A percentile compares a stretch with the other conserved stretches of the same genome.
These are phyloP conservation scores for Embidobia sp. DNA, from an alignment of 2,888 invertebrate species.

Conservation along the genomic window DNA sequence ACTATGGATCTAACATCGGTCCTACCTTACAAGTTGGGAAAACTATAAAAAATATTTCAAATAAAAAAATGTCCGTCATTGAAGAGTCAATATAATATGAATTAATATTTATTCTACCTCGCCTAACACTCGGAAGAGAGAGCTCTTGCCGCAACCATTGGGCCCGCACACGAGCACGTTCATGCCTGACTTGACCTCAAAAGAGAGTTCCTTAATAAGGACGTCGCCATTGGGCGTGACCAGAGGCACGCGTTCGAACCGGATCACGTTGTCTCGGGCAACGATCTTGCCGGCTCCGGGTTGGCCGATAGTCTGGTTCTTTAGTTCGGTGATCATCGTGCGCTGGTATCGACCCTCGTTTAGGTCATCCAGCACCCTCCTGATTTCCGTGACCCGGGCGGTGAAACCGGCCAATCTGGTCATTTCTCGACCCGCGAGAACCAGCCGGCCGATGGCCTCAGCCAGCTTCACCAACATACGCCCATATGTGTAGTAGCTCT, in stretches of 20 bases:
- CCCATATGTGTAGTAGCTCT: constrained; percentile 95
- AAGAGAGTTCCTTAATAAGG: constrained; percentile 92
- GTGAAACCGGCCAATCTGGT: constrained; percentile 97
- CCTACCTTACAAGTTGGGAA: too few species aligned
- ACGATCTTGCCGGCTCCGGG: constrained; percentile 91
- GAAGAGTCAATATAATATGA: too few species aligned
- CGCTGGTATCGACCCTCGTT: constrained; percentile 89
- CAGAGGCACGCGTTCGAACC: constrained; percentile 95
- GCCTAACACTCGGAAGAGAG: constrained; percentile 96
- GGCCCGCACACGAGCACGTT: constrained; percentile 99
- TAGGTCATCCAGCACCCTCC: constrained; percentile 91
- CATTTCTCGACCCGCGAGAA: constrained; percentile 96
- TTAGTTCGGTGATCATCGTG: constrained; percentile 85
- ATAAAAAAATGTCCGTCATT: too few species aligned
- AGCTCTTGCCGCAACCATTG: constrained; percentile 99
- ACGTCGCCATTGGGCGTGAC: constrained; percentile 99
- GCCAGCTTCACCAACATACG: constrained; percentile 98
- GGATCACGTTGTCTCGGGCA: constrained; percentile 93
- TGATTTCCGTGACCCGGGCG: constrained; percentile 94
- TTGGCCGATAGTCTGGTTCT: constrained; percentile 82
- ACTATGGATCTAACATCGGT: too few species aligned
- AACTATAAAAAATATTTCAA: too few species aligned
- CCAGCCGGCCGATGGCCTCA: constrained; percentile 97
- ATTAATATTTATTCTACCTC: too few species aligned
- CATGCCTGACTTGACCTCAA: constrained; percentile 96